These are phyloP conservation scores for Heliothis virescens DNA, from an alignment of 1,140 invertebrate species.

Conservation along the genomic window DNA sequence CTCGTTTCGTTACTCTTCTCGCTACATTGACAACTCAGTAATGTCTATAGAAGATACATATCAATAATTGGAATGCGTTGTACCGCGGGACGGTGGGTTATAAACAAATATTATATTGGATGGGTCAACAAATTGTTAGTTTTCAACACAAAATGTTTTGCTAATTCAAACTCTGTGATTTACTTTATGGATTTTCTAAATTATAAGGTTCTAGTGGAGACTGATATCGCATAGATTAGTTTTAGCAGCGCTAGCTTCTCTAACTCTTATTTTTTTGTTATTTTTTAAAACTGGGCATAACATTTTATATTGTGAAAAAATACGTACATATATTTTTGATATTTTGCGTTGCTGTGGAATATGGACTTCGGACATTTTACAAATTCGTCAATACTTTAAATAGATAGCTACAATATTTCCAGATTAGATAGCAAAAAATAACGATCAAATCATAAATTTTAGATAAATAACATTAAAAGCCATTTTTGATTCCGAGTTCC, in stretches of 20 bases:
- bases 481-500: slow-evolving; percentile 58
- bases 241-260: slow-evolving; percentile 86
- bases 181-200: slow-evolving; percentile 85
- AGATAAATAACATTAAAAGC: slow-evolving; percentile 22
- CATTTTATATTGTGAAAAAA: slow-evolving; percentile 71
- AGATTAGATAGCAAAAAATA: slow-evolving; percentile 40
- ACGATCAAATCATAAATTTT: slow-evolving; percentile 30
- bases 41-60: slow-evolving; percentile 84
- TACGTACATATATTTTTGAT: slow-evolving; percentile 81
- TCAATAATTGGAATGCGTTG: slow-evolving; percentile 78
- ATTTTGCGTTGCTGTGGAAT: slow-evolving; percentile 76
- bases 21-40: slow-evolving; percentile 69
- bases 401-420: slow-evolving; percentile 38
- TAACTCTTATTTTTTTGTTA: slow-evolving; percentile 77
- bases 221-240: slow-evolving; percentile 86
- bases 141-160: slow-evolving; percentile 81
- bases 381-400: slow-evolving; percentile 49
- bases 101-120: slow-evolving; percentile 59
- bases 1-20: slow-evolving; percentile 73
- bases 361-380: slow-evolving; percentile 54
- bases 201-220: slow-evolving; percentile 86
- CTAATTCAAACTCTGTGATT: slow-evolving; percentile 85
- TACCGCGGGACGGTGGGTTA: slow-evolving; percentile 74
- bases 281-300: slow-evolving; percentile 74
- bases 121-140: slow-evolving; percentile 72